phyloP scores from a whole-genome alignment of 2,797 vertebrate genomes.

The Champsocephalus esox region DNA sequence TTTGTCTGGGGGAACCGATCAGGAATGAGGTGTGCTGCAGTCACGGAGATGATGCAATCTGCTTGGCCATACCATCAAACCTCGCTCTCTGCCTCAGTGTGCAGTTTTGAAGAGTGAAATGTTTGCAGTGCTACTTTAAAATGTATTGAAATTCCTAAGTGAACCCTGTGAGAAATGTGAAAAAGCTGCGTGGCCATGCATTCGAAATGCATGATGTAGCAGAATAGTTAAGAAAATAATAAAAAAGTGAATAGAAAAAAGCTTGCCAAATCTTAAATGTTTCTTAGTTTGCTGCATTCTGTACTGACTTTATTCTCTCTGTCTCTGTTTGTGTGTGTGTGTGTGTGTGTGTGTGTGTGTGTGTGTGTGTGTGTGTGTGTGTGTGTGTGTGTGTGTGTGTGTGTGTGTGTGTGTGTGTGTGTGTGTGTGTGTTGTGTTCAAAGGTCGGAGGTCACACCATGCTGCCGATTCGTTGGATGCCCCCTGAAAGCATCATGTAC shows the following conservation, averaged over 20 bases:
- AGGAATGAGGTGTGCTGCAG: conserved; percentile 12
- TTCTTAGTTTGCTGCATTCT: neutral
- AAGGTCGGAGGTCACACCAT: conserved; percentile 99
- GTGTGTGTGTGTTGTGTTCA: conserved; percentile 17
- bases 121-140: conserved; percentile 37
- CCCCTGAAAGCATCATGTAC: conserved; percentile 99
- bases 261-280: neutral
- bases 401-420: too few species aligned
- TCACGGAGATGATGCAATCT: conserved; percentile 42
- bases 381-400: too few species aligned
- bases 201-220: neutral
- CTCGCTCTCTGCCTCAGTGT: conserved; percentile 18
- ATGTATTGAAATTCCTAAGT: conserved; percentile 38
- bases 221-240: conserved; percentile 21
- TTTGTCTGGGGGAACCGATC: conserved; percentile 23
- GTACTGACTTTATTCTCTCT: conserved; percentile 37
- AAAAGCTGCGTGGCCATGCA: conserved; percentile 24
- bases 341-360: conserved; percentile 3
- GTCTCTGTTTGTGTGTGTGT: conserved; percentile 1
- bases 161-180: conserved; percentile 21
- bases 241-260: neutral
- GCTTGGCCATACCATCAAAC: conserved; percentile 22
- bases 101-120: conserved; percentile 42
- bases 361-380: neutral
- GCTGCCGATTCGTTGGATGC: conserved; percentile 99